Evolutionary conservation across 2,888 invertebrate genomes (phyloP), one percentile per base, ranked within the genome.

Genomic region (Bhutanitis thaidina): DNA sequence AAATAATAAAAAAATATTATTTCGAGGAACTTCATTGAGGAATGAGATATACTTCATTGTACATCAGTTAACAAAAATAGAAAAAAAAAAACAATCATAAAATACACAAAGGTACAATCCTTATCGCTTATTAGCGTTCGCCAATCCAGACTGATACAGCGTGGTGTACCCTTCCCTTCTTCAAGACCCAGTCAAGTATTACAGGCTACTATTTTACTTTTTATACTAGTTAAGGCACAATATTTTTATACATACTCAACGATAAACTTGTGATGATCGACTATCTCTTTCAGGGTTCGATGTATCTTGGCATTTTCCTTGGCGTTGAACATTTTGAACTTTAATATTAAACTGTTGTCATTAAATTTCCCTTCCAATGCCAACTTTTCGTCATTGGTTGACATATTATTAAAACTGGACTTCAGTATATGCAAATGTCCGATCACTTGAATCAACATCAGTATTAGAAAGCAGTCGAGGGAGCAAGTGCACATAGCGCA

Each of bases 391-490:
- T 45, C 29, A 15, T 34, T 10, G 7, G 7, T 15, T 3, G 54
- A 44, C 10, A 55, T 25, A 32, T 37, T 45, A 25, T 46, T 39
- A 15, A 59, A 12, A 20, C 52, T 55, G 7, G 45, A 10, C 20
- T 39, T 53, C 29, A 61, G 32, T 15, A 54, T 50, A 4, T 47
- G 15, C 7, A 62, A 56, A 38, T 60, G 61, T 1, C 55, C 61
- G 10, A 60, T 54, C 3, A 62, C 46, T 53, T 62, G 58, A 30
- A 62, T 52, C 9, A 57, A 47, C 32, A 60, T 39, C 7, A 62
- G n/a, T 7, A 43, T 45, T 10, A 62, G 10, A 27, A 56, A 45
- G n/a, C 57, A 45, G 32, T 60, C 61, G 10, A 49, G 49, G 7
- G 53, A 25, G 30, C 52, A 54, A 9, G 57, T 15, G 29, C 27